Evolutionary conservation across 1,140 invertebrate genomes (phyloP), one percentile per base, ranked within the genome.

Genomic region (Trichogramma pretiosum): DNA sequence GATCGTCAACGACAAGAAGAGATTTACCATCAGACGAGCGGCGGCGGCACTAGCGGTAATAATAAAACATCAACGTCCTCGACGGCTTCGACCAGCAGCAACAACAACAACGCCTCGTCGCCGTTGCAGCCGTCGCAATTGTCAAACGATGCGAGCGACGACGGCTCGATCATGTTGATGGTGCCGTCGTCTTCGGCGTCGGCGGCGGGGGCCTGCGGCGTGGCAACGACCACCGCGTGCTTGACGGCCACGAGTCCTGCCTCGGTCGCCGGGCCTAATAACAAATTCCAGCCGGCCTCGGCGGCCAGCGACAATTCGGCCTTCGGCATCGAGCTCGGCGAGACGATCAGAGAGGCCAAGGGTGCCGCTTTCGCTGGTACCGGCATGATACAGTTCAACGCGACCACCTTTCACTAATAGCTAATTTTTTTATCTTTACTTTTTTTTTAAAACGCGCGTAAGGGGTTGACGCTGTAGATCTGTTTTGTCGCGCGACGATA

Each of bases 371-470:
- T 68, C 53, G 56, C 61, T 30, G 67, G 57, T n/a, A n/a, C n/a
- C 22, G 61, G 62, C 50, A 62, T 66, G 57, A 57, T 69, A 49
- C 67, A 68, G 38, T 73, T 68, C 39, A 70, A 73, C 53, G 61
- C 68, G 48, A 64, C n/a, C n/a, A n/a, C 68, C 36, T 68, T 69
- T 58, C 68, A 73, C 57, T 71, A 69, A 68, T 64, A 48, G 51
- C 50, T 41, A 58, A 46, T 42, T 40, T 45, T 35, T 17, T 10
- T 36, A 18, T 30, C 39, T 54, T 41, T 43, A 28, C 16, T 17
- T 48, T 3, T 26, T 32, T 33, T 52, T 34, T 48, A 47, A 9
- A 35, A 28, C 21, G 45, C 35, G 24, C 24, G 24, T n/a, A n/a
- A n/a, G n/a, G n/a, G n/a, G n/a, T n/a, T n/a, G n/a, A n/a, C n/a